Base-by-base conservation (phyloP, 2,888 invertebrate genomes). In the Sycophila texana region DNA sequence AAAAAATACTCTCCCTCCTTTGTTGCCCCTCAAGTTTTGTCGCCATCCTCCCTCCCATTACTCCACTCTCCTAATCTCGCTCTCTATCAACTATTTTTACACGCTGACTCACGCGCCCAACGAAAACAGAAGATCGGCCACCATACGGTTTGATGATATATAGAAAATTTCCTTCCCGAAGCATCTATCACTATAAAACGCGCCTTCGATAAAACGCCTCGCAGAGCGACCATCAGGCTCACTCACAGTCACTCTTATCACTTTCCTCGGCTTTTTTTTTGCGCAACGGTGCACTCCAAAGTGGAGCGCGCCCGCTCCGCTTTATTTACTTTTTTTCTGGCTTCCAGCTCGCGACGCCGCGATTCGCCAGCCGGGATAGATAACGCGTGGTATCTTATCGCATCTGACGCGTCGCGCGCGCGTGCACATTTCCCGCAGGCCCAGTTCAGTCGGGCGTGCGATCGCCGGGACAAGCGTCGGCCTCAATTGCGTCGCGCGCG, bases 251-350 rank as follows among this genome's bases (percentile, higher is more conserved):
- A n/a, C 14, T 66, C 49, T 74, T 30, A 10, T 58, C 53, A 39
- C 16, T 47, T 55, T 55, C n/a, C n/a, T n/a, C n/a, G n/a, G n/a
- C 47, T 2, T 57, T 57, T 20, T 10, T 79, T 80, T 77, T 77
- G 73, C 76, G 68, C 77, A 80, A 74, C 16, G 49, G 66, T 22
- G 10, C 7, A 58, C 51, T 26, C 39, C 30, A 77, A 77, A 80
- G 77, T 80, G n/a, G 76, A 80, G 47, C 78, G 63, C 60, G 61
- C 70, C n/a, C 18, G 10, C 61, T 61, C 65, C 70, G 13, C 26
- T 20, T 26, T 39, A 49, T 47, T n/a, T 58, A 47, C n/a, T 26
- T 47, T 47, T 72, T 55, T 55, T 66, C 58, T 55, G 7, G 1
- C 58, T 39, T 20, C 47, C 53, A 66, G 70, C 39, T 49, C 20